phyloP scores from a whole-genome alignment of 2,113 vertebrate species.

The Chascanopsetta lugubris region DNA sequence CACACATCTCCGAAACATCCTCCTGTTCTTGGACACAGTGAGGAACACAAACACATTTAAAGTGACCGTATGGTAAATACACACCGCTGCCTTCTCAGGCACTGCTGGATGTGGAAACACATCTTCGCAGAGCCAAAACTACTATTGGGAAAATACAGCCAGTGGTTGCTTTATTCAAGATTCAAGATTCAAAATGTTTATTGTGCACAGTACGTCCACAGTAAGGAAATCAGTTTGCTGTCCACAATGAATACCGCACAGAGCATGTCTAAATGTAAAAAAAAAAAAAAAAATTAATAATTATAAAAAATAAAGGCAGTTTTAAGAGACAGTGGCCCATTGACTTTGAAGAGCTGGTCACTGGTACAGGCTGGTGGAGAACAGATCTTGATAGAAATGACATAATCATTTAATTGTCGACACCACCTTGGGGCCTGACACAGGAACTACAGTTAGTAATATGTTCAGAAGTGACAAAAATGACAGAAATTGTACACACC shows the following conservation, averaged over 20 bases:
- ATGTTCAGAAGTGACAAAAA: no score
- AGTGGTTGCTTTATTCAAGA: slow-evolving; percentile 8
- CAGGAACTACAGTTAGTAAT: no score
- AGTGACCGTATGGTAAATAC: slow-evolving; percentile 21
- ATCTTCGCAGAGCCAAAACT: slow-evolving; percentile 19
- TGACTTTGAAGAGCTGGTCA: slow-evolving; percentile 17
- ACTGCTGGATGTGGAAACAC: slow-evolving; percentile 11
- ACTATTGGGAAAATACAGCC: slow-evolving; percentile 9
- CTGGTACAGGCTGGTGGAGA: neutral
- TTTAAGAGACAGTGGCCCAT: no score
- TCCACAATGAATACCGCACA: no score
- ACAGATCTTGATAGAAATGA: neutral
- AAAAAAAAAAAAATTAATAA: slow-evolving; percentile 3
- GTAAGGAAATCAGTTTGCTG: no score
- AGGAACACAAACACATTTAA: slow-evolving; percentile 36
- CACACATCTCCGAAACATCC: slow-evolving; percentile 22
- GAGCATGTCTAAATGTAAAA: neutral
- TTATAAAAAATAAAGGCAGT: no score
- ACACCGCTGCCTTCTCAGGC: neutral
- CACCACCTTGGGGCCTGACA: no score
- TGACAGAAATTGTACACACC: neutral
- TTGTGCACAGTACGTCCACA: no score
- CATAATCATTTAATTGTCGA: no score
- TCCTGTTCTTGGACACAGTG: slow-evolving; percentile 31
- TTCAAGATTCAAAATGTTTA: no score